These are phyloP conservation scores for Garrulus glandarius DNA, from an alignment of 2,797 vertebrate species.

Conservation along the genomic window DNA sequence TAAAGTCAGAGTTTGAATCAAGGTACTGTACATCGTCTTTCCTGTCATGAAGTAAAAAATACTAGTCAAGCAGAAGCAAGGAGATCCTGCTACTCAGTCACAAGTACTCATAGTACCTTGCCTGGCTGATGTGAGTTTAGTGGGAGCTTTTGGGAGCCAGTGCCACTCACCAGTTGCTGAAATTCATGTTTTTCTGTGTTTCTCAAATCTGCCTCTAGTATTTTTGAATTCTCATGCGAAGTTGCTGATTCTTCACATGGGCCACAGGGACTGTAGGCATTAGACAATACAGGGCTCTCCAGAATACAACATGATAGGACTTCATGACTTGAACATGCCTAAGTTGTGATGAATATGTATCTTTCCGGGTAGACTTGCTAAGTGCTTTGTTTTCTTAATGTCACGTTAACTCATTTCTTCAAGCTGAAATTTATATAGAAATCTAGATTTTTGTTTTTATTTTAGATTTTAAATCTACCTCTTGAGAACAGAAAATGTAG, in stretches of 20 bases:
- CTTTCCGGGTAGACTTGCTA: neutral
- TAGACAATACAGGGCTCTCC: neutral
- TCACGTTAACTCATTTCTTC: neutral
- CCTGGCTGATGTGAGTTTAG: neutral
- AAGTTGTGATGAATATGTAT: neutral
- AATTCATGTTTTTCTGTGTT: neutral
- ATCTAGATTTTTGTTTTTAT: neutral
- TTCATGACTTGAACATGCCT: neutral
- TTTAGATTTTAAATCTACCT: neutral
- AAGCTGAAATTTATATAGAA: neutral
- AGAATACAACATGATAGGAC: neutral
- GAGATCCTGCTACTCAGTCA: neutral
- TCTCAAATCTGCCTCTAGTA: neutral
- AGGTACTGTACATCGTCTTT: neutral
- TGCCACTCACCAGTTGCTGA: neutral
- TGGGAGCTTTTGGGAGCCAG: neutral
- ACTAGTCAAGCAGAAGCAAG: neutral
- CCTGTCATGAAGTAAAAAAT: neutral
- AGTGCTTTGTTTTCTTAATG: neutral
- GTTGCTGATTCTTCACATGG: neutral
- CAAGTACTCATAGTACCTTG: neutral
- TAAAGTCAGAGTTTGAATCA: neutral
- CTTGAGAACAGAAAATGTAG: neutral
- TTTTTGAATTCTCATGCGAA: neutral
- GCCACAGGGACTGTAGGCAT: neutral